These are phyloP conservation scores for Oligia latruncula DNA, from an alignment of 2,888 invertebrate genomes.

Conservation along the genomic window DNA sequence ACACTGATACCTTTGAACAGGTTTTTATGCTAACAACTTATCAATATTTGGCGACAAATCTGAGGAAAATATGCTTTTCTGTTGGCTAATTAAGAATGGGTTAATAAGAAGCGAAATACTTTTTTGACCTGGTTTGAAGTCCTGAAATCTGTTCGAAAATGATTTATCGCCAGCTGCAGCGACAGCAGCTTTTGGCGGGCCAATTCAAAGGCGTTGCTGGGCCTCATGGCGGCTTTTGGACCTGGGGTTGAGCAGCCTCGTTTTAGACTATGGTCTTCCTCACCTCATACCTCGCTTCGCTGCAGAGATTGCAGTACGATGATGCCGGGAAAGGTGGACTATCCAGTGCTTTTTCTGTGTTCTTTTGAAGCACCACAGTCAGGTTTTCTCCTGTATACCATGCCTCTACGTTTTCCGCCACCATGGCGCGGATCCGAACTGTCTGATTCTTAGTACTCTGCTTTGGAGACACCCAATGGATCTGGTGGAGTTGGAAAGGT, in stretches of 20 bases:
- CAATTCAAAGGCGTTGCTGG: neutral
- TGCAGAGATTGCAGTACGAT: constrained; percentile 78
- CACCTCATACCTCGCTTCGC: constrained; percentile 87
- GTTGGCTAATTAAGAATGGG: neutral
- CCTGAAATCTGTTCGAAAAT: neutral
- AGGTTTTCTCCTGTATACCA: constrained; percentile 82
- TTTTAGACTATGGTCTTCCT: constrained; percentile 10
- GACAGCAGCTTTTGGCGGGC: neutral
- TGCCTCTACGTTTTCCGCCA: constrained; percentile 83
- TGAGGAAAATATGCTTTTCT: neutral
- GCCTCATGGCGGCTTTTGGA: neutral
- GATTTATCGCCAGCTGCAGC: neutral
- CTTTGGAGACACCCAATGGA: constrained; percentile 86
- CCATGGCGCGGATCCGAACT: constrained; percentile 84
- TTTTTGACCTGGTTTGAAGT: neutral
- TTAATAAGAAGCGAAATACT: neutral
- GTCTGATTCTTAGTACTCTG: constrained; percentile 68
- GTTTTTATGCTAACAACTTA: neutral
- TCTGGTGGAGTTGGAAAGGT: constrained; percentile 65
- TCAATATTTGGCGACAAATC: neutral
- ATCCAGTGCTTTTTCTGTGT: constrained; percentile 77
- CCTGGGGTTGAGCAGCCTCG: neutral
- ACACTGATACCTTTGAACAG: neutral
- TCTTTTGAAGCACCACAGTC: constrained; percentile 76
- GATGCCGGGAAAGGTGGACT: constrained; percentile 74